Base-by-base conservation (phyloP, 2,797 vertebrate species). In the Synanceia verrucosa region DNA sequence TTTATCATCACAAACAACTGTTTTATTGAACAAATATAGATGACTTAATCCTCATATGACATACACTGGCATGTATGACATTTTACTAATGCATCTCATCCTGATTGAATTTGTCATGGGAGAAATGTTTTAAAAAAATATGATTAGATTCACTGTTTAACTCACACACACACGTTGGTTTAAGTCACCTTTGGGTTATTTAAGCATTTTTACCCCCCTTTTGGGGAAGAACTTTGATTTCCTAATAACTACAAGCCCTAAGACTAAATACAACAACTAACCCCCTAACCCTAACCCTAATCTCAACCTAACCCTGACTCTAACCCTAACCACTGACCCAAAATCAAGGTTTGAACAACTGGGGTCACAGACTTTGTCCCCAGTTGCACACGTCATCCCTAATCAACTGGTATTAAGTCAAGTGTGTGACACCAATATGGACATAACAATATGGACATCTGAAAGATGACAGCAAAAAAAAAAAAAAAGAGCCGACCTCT, bases 41-140 rank as follows among this genome's bases (percentile, higher is more conserved):
- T 56, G 74, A 73, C 78, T 82, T 89, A 82, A 87, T 90, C 81
- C 82, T 62, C 4, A 4, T 21, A 46, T 72, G 72, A 81, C 76
- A 75, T 28, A 83, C 70, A 52, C 43, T 70, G 81, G 66, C 81
- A 83, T 85, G 75, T 83, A 16, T 86, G 83, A 77, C 81, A 86
- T 87, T 88, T 83, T 36, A 33, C 58, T 77, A 73, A 80, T 76
- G 79, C 78, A 59, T 47, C 68, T 73, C 44, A 93, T 85, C 65
- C 65, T 93, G 89, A 94, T 81, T 58, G 31, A 68, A 86, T 89
- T 86, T 68, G 70, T 86, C 72, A 73, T 29, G 29, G 81, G 65
- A 74, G 8, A 69, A 64, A 79, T 69, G 57, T 72, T 75, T 65
- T 12, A 51, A 57, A 68, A 72, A 61, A 65, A 41, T n/a, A n/a